phyloP scores from a whole-genome alignment of 1,140 invertebrate genomes.

The Centruroides sculpturatus region DNA sequence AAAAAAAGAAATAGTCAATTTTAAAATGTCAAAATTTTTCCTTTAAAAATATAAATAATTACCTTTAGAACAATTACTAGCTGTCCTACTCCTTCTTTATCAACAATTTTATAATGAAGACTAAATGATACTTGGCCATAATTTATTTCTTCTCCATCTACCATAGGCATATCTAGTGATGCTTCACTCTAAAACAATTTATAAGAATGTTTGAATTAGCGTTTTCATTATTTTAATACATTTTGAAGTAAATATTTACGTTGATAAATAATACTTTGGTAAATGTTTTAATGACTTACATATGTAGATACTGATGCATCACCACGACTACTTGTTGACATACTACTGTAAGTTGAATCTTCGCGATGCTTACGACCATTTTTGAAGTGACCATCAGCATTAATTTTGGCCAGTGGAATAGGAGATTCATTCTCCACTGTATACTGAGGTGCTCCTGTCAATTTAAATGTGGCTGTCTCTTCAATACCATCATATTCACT shows the following conservation, averaged over 20 bases:
- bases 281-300: conserved; percentile 6
- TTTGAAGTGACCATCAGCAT: conserved; percentile 2
- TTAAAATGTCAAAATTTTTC: not conserved
- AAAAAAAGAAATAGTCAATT: not conserved
- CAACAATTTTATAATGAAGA: conserved; percentile 1
- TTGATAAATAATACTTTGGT: not conserved
- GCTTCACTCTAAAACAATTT: conserved; percentile 8
- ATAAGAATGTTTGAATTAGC: no score
- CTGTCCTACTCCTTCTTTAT: conserved; percentile 1
- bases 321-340: conserved; percentile 17
- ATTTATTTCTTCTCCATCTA: conserved; percentile 10
- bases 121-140: conserved; percentile 14
- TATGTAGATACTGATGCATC: conserved; percentile 14
- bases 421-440: conserved; percentile 11
- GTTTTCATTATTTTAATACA: no score
- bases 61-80: conserved; percentile 10
- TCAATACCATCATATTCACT: conserved; percentile 5
- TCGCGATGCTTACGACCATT: conserved; percentile 4
- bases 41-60: not conserved
- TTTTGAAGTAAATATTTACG: not conserved
- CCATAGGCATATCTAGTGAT: conserved; percentile 9
- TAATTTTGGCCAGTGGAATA: not conserved
- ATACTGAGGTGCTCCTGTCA: conserved; percentile 8
- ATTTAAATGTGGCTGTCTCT: conserved; percentile 6
- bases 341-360: conserved; percentile 18